phyloP scores from a whole-genome alignment of 2,797 vertebrate species.

The Paramormyrops hopkinsi region DNA sequence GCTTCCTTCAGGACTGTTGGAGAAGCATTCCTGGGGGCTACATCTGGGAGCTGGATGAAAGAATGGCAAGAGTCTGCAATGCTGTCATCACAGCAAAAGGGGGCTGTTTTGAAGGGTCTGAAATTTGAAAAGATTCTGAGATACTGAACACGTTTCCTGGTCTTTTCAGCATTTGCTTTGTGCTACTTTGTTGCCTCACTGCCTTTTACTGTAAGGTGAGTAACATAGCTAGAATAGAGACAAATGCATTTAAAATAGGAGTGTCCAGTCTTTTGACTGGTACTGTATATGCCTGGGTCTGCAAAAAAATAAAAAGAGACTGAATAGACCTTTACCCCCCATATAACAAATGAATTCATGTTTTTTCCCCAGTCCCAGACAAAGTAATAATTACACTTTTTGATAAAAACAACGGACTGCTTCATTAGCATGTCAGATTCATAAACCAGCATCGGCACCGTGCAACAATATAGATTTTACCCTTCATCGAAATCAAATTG shows the following conservation, averaged over 20 bases:
- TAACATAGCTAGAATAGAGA: not conserved
- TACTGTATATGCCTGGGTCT: not conserved
- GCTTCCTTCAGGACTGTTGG: not conserved
- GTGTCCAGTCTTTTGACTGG: not conserved
- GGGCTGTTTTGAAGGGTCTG: not conserved
- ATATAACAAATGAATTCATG: not conserved
- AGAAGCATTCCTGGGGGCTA: not conserved
- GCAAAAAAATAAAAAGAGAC: not conserved
- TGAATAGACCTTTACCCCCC: not conserved
- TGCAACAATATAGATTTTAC: not conserved
- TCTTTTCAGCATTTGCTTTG: not conserved
- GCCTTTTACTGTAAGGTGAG: not conserved
- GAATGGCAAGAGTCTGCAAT: not conserved
- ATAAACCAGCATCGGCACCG: not conserved
- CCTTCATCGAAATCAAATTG: not conserved
- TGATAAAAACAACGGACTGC: not conserved
- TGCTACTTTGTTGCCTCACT: not conserved
- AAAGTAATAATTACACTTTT: not conserved
- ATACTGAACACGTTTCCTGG: not conserved
- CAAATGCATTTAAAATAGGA: not conserved
- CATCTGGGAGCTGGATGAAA: not conserved
- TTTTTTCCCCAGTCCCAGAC: not conserved
- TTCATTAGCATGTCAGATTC: not conserved
- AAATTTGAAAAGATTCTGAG: not conserved
- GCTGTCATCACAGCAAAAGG: not conserved